phyloP scores from a whole-genome alignment of 2,888 invertebrate genomes.

The Aromia moschata region DNA sequence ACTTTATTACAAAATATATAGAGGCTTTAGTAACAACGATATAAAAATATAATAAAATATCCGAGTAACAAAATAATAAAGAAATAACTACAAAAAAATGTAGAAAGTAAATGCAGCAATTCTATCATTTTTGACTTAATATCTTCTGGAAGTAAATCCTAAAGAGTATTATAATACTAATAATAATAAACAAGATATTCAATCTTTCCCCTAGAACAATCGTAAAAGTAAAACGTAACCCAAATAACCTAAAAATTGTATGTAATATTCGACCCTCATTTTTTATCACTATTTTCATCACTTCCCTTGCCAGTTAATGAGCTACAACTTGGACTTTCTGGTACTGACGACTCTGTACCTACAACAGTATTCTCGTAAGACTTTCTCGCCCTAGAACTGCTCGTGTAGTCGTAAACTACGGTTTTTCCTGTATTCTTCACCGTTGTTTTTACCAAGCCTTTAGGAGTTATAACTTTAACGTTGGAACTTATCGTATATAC shows the following conservation, averaged over 20 bases:
- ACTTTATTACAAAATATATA: too few relatives aligned
- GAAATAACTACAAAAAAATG: too few relatives aligned
- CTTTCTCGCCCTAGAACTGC: constrained; percentile 8
- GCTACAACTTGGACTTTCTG: background rate
- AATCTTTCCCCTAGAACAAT: background rate
- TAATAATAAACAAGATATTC: background rate
- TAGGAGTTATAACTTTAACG: constrained; percentile 72
- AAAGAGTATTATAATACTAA: too few relatives aligned
- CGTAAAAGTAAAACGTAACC: background rate
- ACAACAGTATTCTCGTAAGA: background rate
- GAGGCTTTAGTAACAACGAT: too few relatives aligned
- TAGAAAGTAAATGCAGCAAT: too few relatives aligned
- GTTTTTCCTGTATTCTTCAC: constrained; percentile 64
- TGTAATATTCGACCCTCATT: background rate
- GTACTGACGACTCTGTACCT: background rate
- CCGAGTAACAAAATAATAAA: too few relatives aligned
- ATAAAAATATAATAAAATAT: too few relatives aligned
- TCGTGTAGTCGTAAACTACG: constrained; percentile 21
- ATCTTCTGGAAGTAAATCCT: too few relatives aligned
- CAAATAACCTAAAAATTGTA: background rate
- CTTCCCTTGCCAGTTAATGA: background rate
- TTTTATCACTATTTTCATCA: background rate
- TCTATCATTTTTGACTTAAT: too few relatives aligned
- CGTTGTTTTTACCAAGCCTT: constrained; percentile 71
- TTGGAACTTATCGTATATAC: constrained; percentile 73